Evolutionary conservation across 2,113 vertebrate genomes (phyloP).

Genomic region (Proterorhinus semilunaris): DNA sequence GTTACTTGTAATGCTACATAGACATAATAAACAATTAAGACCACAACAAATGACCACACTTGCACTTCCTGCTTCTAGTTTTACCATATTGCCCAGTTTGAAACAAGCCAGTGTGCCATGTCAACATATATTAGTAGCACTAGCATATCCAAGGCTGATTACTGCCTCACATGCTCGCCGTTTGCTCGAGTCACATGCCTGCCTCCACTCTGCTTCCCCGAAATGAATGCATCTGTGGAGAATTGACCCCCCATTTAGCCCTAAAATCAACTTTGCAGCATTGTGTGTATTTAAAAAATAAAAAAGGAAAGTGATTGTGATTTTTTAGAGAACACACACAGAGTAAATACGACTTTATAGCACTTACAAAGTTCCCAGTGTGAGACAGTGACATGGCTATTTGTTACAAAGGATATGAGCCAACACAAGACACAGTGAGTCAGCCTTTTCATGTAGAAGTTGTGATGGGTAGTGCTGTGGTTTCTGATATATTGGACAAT

Average conservation of each 20-base stretch:
- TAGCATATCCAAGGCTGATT: conserved; percentile 40
- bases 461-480: too few relatives aligned
- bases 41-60: neutral
- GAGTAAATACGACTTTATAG: neutral
- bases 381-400: neutral
- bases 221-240: conserved; percentile 34
- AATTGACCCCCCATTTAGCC: conserved; percentile 2
- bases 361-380: neutral
- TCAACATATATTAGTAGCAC: neutral
- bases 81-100: neutral
- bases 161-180: conserved; percentile 64
- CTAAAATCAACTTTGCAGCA: neutral
- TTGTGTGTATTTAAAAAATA: too few relatives aligned
- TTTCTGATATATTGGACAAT: too few relatives aligned
- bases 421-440: neutral
- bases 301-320: too few relatives aligned
- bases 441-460: neutral
- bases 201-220: conserved; percentile 9
- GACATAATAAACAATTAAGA: too few relatives aligned
- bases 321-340: too few relatives aligned
- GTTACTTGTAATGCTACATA: too few relatives aligned
- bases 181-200: conserved; percentile 61
- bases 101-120: conserved; percentile 16
- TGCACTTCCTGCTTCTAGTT: neutral
- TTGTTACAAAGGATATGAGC: too few relatives aligned